Conservation (phyloP, 2,113 vertebrate genomes). For the Phrynosoma blainvillii region DNA sequence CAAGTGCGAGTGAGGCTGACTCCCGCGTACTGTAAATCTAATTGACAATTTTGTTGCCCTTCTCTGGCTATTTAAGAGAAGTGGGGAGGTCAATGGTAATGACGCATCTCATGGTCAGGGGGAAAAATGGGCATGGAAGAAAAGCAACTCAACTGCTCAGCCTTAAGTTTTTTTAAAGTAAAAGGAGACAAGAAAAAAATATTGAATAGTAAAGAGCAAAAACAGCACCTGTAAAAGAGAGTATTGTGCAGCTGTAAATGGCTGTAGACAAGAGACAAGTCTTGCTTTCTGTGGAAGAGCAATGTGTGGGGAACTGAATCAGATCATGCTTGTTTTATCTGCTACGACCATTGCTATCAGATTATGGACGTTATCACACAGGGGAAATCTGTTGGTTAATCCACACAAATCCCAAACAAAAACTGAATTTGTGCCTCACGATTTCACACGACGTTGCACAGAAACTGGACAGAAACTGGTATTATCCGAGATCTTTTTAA, state of each 20-base stretch:
- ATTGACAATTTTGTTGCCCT: constrained; percentile 83
- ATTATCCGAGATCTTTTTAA: too few relatives aligned
- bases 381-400: too few relatives aligned
- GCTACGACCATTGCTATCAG: background rate
- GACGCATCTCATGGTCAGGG: constrained; percentile 71
- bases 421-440: too few relatives aligned
- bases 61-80: constrained; percentile 79
- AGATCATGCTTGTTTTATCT: background rate
- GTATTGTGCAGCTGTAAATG: constrained; percentile 5
- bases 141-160: constrained; percentile 67
- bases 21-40: constrained; percentile 71
- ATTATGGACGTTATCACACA: too few relatives aligned
- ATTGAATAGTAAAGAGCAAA: constrained; percentile 33
- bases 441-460: too few relatives aligned
- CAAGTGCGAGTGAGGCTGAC: constrained; percentile 69
- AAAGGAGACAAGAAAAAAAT: constrained; percentile 50
- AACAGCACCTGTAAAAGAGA: constrained; percentile 43
- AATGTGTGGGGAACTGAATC: background rate
- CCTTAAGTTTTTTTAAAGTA: constrained; percentile 65
- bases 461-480: too few relatives aligned
- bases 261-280: background rate
- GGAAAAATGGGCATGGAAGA: too few relatives aligned
- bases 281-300: constrained; percentile 31
- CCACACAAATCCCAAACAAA: too few relatives aligned
- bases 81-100: constrained; percentile 79